phyloP scores from a whole-genome alignment of 1,140 invertebrate genomes.

The Cydia strobilella region DNA sequence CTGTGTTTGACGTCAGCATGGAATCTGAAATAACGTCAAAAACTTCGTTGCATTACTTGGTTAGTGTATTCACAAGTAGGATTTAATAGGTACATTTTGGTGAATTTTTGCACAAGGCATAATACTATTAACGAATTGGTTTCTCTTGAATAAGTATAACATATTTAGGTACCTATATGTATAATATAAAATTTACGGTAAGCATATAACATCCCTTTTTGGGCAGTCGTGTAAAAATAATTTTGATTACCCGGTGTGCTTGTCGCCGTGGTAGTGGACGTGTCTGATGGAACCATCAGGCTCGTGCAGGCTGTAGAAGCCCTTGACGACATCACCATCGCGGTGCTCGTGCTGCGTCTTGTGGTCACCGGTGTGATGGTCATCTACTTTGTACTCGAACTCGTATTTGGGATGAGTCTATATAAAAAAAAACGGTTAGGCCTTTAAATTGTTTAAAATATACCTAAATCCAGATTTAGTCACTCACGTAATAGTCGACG shows the following conservation, averaged over 20 bases:
- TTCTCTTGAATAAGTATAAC: no score
- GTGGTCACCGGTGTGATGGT: constrained; percentile 11
- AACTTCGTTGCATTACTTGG: no score
- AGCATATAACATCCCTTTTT: no score
- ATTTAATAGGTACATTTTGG: no score
- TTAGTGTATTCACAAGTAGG: no score
- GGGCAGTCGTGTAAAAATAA: no score
- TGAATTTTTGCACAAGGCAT: no score
- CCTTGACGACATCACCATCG: constrained; percentile 56
- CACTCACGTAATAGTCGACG: constrained; percentile 43
- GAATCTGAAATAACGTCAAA: constrained; percentile 6
- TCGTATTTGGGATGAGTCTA: constrained; percentile 60
- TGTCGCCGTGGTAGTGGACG: constrained; percentile 57
- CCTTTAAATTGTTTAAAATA: no score
- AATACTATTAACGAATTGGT: no score
- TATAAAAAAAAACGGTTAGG: no score
- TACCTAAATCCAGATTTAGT: constrained; percentile 45
- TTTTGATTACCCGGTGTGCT: background rate
- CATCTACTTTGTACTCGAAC: constrained; percentile 55
- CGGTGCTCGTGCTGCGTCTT: constrained; percentile 15
- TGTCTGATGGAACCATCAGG: constrained; percentile 54
- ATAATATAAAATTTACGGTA: no score
- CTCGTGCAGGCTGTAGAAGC: constrained; percentile 61
- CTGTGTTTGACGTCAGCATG: constrained; percentile 37
- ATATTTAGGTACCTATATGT: no score